Evolutionary conservation across 2,888 invertebrate species (phyloP), one percentile per base, ranked within the genome.

Genomic region (Xylota sylvarum): DNA sequence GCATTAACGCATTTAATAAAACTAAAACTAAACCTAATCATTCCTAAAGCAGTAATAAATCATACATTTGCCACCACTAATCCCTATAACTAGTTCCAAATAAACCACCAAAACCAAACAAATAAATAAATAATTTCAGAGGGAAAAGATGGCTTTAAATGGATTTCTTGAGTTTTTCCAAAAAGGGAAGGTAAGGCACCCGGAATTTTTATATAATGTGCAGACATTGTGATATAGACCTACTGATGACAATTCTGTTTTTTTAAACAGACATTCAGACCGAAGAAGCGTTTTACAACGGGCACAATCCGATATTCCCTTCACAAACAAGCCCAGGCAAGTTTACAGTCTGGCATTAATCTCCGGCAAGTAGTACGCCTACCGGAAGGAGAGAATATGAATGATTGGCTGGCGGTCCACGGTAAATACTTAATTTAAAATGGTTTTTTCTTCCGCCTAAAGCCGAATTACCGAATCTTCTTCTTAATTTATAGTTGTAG

Each of bases 371-470:
- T 96, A 1, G 98, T 98, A 0, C 95, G 95, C 90, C 92, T 98
- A 83, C 98, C 98, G 1, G 94, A 95, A 32, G 96, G 96, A 5
- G 98, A 98, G 93, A 96, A 97, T 91, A 92, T 96, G 67, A 97
- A 97, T 90, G 98, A 98, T 92, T 98, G 98, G 98, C 94, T 97
- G 46, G 98, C 98, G 17, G 98, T 98, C 4, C 98, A 98, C 93
- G 97, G 97, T 97, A 93, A 89, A 89, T 88, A 55, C 10, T 46
- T 43, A 10, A 73, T 23, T 43, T 27, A 37, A 37, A 46, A 1
- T 67, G 12, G n/a, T n/a, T 37, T 4, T 4, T 32, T 32, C 5
- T 1, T 32, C 32, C 7, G 1, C 3, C 1, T 6, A 5, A 32
- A 32, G 4, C 10, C n/a, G n/a, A n/a, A 37, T 10, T 37, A 37